Evolutionary conservation across 1,140 invertebrate genomes (phyloP), one percentile per base, ranked within the genome.

Genomic region (Melanaphis sacchari): DNA sequence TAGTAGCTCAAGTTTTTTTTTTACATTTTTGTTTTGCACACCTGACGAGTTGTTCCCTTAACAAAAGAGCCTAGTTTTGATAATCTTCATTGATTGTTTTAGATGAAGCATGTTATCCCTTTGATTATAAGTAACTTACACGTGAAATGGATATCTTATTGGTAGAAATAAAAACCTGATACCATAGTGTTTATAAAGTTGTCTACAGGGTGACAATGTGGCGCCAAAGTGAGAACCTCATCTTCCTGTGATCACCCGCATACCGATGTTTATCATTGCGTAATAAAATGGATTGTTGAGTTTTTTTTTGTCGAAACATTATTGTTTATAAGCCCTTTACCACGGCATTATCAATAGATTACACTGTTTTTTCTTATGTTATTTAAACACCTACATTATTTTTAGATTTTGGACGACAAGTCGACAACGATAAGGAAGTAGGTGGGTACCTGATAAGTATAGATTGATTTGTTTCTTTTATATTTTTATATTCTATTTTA

Each of bases 191-290:
- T 81, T 36, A 92, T 49, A 92, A 92, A 92, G 91, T 91, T 81
- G 90, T 92, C 91, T 92, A 38, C 76, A 82, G 31, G 36, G 66
- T 92, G 81, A 92, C 91, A 92, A 92, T 92, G 91, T 84, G 91
- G 91, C 91, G 91, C 91, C 91, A 92, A 92, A 49, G 90, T 40
- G 46, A 92, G 91, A 92, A 92, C n/a, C 5, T 49, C 81, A 92
- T 92, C 91, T 92, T 92, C 91, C 91, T 92, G 91, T 84, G 91
- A 92, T 92, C 41, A 52, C 91, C 91, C 91, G 91, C 91, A 92
- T 92, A 82, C 43, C 24, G 91, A 92, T 84, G 66, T 36, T 92
- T 52, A 84, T 92, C 91, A 46, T 52, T 31, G 49, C 24, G 36
- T 31, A 54, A 90, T 59, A 52, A 89, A 38, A 89, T 52, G 46